These are phyloP conservation scores for Gyps fulvus DNA, from an alignment of 2,113 vertebrate genomes.

Conservation along the genomic window DNA sequence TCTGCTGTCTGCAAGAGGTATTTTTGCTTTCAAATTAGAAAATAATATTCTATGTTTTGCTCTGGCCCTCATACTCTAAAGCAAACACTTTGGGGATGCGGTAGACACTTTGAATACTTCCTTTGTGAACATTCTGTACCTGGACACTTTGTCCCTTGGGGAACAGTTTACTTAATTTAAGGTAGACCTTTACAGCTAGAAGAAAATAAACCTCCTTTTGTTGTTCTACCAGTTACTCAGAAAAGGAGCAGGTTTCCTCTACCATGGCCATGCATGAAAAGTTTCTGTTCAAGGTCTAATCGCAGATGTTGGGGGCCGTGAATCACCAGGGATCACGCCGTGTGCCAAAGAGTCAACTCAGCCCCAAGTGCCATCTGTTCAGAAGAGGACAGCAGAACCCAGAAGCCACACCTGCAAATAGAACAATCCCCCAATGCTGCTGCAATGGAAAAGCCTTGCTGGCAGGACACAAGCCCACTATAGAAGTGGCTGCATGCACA, in stretches of 20 bases:
- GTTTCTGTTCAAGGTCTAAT: conserved; percentile 12
- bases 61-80: background rate
- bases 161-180: conserved; percentile 53
- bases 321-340: background rate
- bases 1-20: background rate
- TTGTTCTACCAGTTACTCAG: background rate
- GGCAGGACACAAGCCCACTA: background rate
- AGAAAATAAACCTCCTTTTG: conserved; percentile 18
- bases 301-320: background rate
- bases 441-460: background rate
- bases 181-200: conserved; percentile 8
- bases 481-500: background rate
- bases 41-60: background rate
- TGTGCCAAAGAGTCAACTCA: background rate
- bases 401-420: background rate
- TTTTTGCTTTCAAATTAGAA: conserved; percentile 13
- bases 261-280: background rate
- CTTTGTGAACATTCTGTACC: conserved; percentile 57
- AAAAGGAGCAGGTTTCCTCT: background rate
- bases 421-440: background rate
- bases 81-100: conserved; percentile 12
- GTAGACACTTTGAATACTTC: conserved; percentile 31
- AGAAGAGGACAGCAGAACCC: background rate
- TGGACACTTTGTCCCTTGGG: conserved; percentile 41
- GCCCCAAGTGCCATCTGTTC: background rate